A percentile compares a stretch with the other conserved stretches of the same genome.
Evolutionary conservation across 2,113 vertebrate species (phyloP).

Genomic region (Capreolus pygargus): DNA sequence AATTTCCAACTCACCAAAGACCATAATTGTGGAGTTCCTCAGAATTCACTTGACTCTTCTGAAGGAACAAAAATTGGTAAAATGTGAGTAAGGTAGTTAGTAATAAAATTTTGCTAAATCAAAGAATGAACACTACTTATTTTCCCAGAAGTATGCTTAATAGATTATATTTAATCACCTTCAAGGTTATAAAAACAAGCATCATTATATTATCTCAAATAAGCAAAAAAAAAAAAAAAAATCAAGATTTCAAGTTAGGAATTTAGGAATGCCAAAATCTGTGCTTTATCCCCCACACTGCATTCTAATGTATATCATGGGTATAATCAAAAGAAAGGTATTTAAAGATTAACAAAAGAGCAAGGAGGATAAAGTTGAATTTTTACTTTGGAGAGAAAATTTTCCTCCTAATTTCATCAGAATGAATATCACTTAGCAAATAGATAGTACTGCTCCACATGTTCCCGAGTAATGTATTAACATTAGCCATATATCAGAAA

Average conservation of each 20-base stretch:
- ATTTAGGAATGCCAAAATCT: neutral
- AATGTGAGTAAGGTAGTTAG: neutral
- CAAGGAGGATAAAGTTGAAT: neutral
- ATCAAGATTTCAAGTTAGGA: neutral
- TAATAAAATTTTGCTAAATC: neutral
- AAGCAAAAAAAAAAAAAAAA: neutral
- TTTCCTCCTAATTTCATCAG: neutral
- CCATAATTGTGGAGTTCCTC: slow-evolving; percentile 24
- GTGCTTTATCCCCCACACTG: neutral
- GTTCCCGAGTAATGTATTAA: neutral
- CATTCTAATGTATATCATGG: neutral
- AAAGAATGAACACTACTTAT: neutral
- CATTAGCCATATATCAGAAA: neutral
- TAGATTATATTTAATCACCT: neutral
- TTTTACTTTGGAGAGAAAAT: neutral
- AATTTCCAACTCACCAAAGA: slow-evolving; percentile 36
- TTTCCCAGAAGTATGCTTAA: neutral
- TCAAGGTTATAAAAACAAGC: neutral
- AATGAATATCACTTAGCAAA: neutral
- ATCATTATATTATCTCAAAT: neutral
- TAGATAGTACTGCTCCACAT: neutral
- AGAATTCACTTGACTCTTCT: slow-evolving; percentile 25
- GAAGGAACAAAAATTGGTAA: neutral
- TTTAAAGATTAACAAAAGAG: neutral
- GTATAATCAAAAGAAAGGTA: neutral